These are phyloP conservation scores for Dipodomys ordii DNA, from an alignment of 2,113 vertebrate species.

Conservation along the genomic window DNA sequence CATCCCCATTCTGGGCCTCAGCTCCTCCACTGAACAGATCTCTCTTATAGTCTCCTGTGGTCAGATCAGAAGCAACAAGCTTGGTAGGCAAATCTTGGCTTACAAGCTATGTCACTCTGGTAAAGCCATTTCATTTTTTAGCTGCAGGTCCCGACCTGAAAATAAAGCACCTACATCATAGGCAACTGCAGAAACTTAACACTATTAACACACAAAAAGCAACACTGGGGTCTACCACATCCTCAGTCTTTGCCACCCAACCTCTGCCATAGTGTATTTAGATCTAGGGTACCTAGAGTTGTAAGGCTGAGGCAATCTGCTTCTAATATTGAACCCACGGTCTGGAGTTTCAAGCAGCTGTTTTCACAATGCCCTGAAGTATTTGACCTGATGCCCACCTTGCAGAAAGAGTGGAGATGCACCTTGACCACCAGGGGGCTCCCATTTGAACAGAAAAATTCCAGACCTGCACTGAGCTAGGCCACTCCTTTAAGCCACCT, in stretches of 20 bases:
- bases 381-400: not conserved
- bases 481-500: not conserved
- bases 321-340: no score
- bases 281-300: not conserved
- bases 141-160: not conserved
- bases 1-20: not conserved
- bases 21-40: not conserved
- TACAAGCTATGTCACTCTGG: not conserved
- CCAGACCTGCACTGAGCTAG: not conserved
- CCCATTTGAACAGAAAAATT: not conserved
- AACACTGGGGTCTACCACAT: not conserved
- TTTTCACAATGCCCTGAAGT: not conserved
- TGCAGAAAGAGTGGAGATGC: not conserved
- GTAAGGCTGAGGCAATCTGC: not conserved
- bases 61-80: not conserved
- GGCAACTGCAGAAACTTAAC: not conserved
- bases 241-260: not conserved
- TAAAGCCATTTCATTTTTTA: not conserved
- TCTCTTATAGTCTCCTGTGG: not conserved
- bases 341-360: not conserved
- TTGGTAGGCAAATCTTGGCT: not conserved
- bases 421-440: slow-evolving; percentile 50
- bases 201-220: not conserved
- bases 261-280: not conserved
- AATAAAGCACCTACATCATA: not conserved